These are phyloP conservation scores for Brachionus plicatilis DNA, from an alignment of 1,140 invertebrate species.

Conservation along the genomic window DNA sequence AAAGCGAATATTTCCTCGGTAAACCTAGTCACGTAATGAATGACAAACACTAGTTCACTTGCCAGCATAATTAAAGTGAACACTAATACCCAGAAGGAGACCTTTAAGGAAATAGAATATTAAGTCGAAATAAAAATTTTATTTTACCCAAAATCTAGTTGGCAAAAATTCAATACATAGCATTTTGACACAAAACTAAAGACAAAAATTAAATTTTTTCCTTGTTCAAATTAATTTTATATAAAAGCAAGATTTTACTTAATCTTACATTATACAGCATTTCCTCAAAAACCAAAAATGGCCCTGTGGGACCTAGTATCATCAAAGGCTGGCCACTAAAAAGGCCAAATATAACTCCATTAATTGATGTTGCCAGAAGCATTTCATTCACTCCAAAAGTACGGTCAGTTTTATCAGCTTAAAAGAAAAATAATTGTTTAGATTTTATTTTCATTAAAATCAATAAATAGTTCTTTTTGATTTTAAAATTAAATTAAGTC, in stretches of 20 bases:
- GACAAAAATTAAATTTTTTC: not conserved
- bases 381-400: slow-evolving; percentile 87
- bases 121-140: not conserved
- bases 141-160: slow-evolving; percentile 26
- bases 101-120: slow-evolving; percentile 61
- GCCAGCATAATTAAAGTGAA: slow-evolving; percentile 76
- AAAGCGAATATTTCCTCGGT: slow-evolving; percentile 95
- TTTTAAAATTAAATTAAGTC: too few species aligned
- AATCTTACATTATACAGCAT: slow-evolving; percentile 65
- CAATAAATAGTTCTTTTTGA: too few species aligned
- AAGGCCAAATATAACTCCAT: slow-evolving; percentile 77
- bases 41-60: slow-evolving; percentile 82
- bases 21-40: slow-evolving; percentile 84
- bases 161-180: slow-evolving; percentile 35
- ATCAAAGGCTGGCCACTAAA: slow-evolving; percentile 81
- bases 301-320: slow-evolving; percentile 88
- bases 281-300: slow-evolving; percentile 85
- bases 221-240: not conserved
- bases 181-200: slow-evolving; percentile 29
- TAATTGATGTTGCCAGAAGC: slow-evolving; percentile 69
- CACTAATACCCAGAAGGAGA: slow-evolving; percentile 75
- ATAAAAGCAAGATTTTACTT: not conserved
- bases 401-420: slow-evolving; percentile 77
- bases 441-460: too few species aligned
- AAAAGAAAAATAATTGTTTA: not conserved